Conservation (phyloP, 2,888 invertebrate species). For the Mongoloraphidia duomilia region DNA sequence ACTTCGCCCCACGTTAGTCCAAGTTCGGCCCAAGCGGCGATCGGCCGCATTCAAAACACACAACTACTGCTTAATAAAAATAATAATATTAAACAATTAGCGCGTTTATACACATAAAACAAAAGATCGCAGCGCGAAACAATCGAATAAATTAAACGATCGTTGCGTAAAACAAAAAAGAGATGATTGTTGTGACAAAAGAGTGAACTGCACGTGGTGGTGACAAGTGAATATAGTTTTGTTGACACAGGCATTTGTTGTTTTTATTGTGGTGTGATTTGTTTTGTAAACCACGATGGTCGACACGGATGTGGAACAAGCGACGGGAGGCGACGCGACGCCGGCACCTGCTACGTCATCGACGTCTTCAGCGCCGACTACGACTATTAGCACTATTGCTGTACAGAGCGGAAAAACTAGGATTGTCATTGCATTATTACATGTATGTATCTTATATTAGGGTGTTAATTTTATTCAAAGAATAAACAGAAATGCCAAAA, state of each 20-base stretch:
- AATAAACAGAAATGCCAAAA: no score
- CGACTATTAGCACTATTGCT: constrained; percentile 82
- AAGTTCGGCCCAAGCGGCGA: background rate
- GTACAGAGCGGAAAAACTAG: constrained; percentile 76
- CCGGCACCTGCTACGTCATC: constrained; percentile 13
- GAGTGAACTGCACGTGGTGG: background rate
- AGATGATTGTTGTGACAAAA: background rate
- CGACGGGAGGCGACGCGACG: constrained; percentile 13
- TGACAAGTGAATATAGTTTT: no score
- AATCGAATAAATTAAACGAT: background rate
- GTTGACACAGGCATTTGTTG: background rate
- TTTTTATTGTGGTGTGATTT: constrained; percentile 1
- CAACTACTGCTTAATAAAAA: no score
- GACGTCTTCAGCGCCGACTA: constrained; percentile 38
- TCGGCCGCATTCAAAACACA: background rate
- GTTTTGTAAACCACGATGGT: constrained; percentile 1
- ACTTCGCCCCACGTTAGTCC: background rate
- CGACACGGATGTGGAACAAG: constrained; percentile 18
- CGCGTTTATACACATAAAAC: no score
- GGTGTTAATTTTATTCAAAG: no score
- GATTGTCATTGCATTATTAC: constrained; percentile 74
- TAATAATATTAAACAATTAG: no score
- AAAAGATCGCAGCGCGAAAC: background rate
- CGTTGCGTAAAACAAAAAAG: background rate
- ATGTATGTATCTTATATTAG: constrained; percentile 42